Base-by-base conservation (phyloP, 2,797 vertebrate species). In the Corythornis leucogaster region DNA sequence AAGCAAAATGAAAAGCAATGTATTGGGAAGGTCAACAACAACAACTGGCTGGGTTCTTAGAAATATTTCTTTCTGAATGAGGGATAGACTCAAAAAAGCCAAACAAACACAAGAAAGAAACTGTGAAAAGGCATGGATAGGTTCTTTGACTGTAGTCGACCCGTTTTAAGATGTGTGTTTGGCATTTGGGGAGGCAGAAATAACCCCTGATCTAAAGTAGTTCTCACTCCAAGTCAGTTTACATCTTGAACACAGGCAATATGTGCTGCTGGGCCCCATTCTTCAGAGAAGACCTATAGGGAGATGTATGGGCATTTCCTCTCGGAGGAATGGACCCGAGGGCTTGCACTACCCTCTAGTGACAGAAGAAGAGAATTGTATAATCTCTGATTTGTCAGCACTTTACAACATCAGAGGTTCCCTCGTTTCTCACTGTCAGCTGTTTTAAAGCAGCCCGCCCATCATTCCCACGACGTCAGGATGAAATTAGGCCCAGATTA, bases 281-380 rank as follows among this genome's bases (percentile, higher is more conserved):
- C 53, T 50, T 80, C 28, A 18, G 59, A 55, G 45, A 58, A 58
- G 48, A 42, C 25, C 50, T 59, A 8, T 7, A 10, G 63, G 31
- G 38, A 78, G 55, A 30, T 20, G 6, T 10, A 7, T 33, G 55
- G 66, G 31, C 62, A 80, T 68, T 38, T 75, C 48, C 40, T 35
- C n/a, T 13, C 0, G 0, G 20, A 78, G 73, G 51, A 71, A 26
- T 42, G 74, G 77, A 95, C 58, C 38, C 38, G 79, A 96, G 92
- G 81, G 53, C 84, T 83, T 94, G 73, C 78, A 95, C 84, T 94
- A 90, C 93, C 96, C 96, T 94, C 96, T 97, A 97, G 95, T 90
- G 96, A 96, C 88, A 77, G 71, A 85, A 93, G 50, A 18, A 62
- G 71, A 68, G 71, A 88, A 94, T 30, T 81, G 80, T 38, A 82